Percentiles rank a stretch among this genome's conserved stretches.
Evolutionary conservation across 2,797 vertebrate genomes (phyloP).

Genomic region (Pampus argenteus): DNA sequence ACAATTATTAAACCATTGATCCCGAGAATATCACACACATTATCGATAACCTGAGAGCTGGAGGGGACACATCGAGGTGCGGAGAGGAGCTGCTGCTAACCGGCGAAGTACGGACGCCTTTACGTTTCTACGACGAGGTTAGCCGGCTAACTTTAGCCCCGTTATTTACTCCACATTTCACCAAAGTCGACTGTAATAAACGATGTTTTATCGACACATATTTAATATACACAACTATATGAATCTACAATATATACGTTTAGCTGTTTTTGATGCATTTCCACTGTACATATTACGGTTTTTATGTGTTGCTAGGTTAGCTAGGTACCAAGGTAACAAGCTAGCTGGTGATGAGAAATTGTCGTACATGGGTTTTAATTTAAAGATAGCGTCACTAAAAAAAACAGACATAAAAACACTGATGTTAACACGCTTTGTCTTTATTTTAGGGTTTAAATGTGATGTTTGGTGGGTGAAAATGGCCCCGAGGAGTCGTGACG

Average conservation of each 20-base stretch:
- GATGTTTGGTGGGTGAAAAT: background rate
- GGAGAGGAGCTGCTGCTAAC: constrained; percentile 39
- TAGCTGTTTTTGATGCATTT: rapidly evolving
- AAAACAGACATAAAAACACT: rapidly evolving
- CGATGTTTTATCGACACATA: rapidly evolving
- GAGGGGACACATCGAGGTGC: background rate
- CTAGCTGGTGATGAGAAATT: constrained; percentile 20
- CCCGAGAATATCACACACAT: background rate
- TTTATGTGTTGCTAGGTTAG: constrained; percentile 22
- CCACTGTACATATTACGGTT: background rate
- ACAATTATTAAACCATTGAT: background rate
- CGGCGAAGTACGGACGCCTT: constrained; percentile 57
- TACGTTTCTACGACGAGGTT: constrained; percentile 73
- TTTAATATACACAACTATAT: rapidly evolving
- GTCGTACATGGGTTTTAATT: background rate
- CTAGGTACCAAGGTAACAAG: constrained; percentile 33
- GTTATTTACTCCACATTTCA: constrained; percentile 22
- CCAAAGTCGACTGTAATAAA: background rate
- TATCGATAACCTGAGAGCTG: background rate
- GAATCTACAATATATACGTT: rapidly evolving
- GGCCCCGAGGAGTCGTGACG: constrained; percentile 39
- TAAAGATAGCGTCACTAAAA: rapidly evolving
- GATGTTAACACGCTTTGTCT: rapidly evolving
- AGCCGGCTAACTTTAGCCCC: constrained; percentile 73
- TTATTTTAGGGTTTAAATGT: too few species aligned